Base-by-base conservation (phyloP, 2,113 vertebrate species). In the Gila orcuttii region DNA sequence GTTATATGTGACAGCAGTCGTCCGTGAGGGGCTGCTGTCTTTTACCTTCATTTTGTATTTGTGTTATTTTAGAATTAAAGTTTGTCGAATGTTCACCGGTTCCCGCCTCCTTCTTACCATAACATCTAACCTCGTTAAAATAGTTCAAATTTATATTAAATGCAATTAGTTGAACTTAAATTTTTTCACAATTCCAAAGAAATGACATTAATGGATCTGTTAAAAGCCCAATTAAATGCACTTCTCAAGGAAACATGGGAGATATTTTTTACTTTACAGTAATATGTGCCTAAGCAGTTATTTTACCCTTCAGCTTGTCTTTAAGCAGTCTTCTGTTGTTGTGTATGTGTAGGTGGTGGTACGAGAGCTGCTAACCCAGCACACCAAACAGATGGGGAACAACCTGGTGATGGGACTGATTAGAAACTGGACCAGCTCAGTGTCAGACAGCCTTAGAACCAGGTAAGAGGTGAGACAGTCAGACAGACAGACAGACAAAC, bases 361-460 rank as follows among this genome's bases (percentile, higher is more conserved):
- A 6, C 80, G 84, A 55, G 94, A 94, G 74, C 86, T 93, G 83
- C 85, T 95, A 69, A 87, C 90, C 62, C 93, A 93, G 3, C 85
- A 88, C 47, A 86, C 80, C 15, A 90, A 83, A 28, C 88, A 90
- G 74, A 83, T 82, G 79, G 75, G 89, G 73, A 86, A 90, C 71
- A 91, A 83, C 3, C 45, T 68, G 0, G 28, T 93, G 11, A 75
- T 83, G 19, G 89, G 89, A 39, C 75, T 90, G 76, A 90, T 94
- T 60, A 64, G 17, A 79, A 91, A 76, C 89, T 92, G 92, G 93
- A 90, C 75, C 7, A 85, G 73, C 42, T 89, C 89, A 6, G 21
- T 66, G 7, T 75, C 92, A 0, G 91, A 94, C 91, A 88, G 84
- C 64, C 87, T 94, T 74, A 91, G 92, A 88, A 93, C 92, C 88